Percentiles rank a stretch among this genome's conserved stretches.
Conservation (phyloP, 2,797 vertebrate genomes). For the Cossypha dichroa region DNA sequence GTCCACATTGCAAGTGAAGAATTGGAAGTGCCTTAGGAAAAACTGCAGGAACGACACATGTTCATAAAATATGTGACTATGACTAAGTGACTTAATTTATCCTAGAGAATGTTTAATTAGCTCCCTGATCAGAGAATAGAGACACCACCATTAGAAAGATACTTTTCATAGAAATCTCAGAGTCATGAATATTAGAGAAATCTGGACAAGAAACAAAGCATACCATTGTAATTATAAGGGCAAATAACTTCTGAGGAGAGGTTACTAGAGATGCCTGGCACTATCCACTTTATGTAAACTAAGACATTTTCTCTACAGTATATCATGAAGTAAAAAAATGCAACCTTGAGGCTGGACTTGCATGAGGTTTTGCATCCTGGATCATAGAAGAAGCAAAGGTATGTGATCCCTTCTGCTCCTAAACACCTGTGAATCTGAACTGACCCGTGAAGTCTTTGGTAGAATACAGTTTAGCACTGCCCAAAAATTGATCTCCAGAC, state of each 20-base stretch:
- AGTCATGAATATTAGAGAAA: background rate
- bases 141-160: background rate
- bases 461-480: background rate
- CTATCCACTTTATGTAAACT: background rate
- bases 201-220: background rate
- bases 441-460: background rate
- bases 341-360: background rate
- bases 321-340: background rate
- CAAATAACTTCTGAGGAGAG: background rate
- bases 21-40: background rate
- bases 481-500: background rate
- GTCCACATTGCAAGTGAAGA: background rate
- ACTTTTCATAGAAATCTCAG: background rate
- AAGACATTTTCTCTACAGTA: background rate
- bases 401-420: background rate
- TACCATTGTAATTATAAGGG: background rate
- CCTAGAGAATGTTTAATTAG: background rate
- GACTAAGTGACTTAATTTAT: background rate
- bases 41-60: background rate
- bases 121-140: background rate
- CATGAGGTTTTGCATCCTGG: background rate
- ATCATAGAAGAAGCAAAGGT: background rate
- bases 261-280: background rate
- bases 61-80: background rate
- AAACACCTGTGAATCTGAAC: background rate